These are phyloP conservation scores for Phasianus colchicus DNA, from an alignment of 2,113 vertebrate species.

Conservation along the genomic window DNA sequence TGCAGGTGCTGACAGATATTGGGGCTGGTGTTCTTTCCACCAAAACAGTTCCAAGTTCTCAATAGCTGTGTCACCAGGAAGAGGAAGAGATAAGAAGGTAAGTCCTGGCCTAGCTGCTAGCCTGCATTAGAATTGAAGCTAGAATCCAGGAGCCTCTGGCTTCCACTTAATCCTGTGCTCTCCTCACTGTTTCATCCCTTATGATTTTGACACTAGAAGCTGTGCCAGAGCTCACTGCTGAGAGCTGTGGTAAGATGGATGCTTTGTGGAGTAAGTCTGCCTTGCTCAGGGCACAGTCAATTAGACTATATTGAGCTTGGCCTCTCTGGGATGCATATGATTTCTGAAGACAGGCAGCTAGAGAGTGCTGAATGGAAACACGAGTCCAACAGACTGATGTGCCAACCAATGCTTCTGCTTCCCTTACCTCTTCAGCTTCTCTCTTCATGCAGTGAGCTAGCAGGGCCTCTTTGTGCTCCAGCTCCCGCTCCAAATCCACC, in stretches of 20 bases:
- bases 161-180: neutral
- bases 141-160: neutral
- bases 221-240: neutral
- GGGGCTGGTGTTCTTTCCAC: neutral
- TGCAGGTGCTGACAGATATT: neutral
- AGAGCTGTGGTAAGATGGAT: neutral
- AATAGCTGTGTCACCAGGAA: neutral
- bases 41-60: neutral
- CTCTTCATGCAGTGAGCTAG: constrained; percentile 86
- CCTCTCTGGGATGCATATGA: neutral
- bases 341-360: neutral
- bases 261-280: neutral
- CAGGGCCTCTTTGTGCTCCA: constrained; percentile 86
- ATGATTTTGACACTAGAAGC: neutral
- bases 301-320: neutral
- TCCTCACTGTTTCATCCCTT: neutral
- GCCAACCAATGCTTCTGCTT: neutral
- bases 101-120: neutral
- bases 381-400: neutral
- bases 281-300: neutral
- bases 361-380: neutral
- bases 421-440: constrained; percentile 86
- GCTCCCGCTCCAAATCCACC: constrained; percentile 87
- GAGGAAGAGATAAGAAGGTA: neutral
- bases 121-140: neutral